Conservation (phyloP, 2,113 vertebrate genomes). For the Brachypodius melanocephalos region DNA sequence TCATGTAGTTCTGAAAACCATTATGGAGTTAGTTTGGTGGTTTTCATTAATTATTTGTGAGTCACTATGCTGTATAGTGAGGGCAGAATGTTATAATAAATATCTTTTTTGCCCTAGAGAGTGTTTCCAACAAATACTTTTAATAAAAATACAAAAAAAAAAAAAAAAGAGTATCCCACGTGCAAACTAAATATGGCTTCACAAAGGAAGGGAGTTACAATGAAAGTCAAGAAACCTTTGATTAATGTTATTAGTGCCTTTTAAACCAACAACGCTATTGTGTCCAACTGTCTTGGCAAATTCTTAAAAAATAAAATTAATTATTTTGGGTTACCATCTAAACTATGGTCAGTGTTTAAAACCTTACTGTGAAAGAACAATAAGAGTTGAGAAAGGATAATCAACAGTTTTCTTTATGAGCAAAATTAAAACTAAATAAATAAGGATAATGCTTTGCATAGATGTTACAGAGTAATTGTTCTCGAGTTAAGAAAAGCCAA, state of each 20-base stretch:
- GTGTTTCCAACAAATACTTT: not conserved
- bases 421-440: not conserved
- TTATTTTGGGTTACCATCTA: not conserved
- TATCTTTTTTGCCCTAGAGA: not conserved
- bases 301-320: not conserved
- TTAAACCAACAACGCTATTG: not conserved
- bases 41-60: not conserved
- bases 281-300: not conserved
- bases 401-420: not conserved
- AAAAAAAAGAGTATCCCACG: not conserved
- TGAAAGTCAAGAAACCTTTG: not conserved
- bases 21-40: not conserved
- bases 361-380: not conserved
- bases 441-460: not conserved
- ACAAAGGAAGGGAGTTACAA: not conserved
- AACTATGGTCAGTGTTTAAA: not conserved
- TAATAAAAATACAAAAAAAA: not conserved
- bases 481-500: not conserved
- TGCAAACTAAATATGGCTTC: not conserved
- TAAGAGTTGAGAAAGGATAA: not conserved
- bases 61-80: not conserved
- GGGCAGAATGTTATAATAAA: not conserved
- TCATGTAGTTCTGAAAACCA: not conserved
- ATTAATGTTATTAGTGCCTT: not conserved
- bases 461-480: not conserved